These are phyloP conservation scores for Pogonomyrmex californicus DNA, from an alignment of 1,140 invertebrate genomes.

Conservation along the genomic window DNA sequence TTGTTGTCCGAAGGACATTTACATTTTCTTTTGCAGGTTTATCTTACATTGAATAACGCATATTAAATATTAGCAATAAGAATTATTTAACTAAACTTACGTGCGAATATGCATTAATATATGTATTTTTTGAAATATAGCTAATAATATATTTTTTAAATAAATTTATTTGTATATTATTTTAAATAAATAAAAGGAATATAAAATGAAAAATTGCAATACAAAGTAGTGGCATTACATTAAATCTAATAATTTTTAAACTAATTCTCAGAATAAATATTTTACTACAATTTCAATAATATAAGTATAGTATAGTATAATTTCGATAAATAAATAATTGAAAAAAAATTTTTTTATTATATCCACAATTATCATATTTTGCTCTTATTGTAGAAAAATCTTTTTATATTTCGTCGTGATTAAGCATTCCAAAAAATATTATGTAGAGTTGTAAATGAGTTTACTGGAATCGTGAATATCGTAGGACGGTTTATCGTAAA, in stretches of 20 bases:
- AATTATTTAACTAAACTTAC: background rate
- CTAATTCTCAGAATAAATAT: slow-evolving; percentile 3
- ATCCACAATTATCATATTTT: background rate
- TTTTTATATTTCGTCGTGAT: background rate
- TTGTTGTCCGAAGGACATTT: slow-evolving; percentile 61
- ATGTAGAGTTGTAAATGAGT: slow-evolving; percentile 24
- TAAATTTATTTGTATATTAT: background rate
- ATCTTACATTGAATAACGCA: slow-evolving; percentile 33
- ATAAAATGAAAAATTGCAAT: background rate
- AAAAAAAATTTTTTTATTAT: background rate
- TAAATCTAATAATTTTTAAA: slow-evolving; percentile 8
- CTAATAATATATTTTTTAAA: background rate
- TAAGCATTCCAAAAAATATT: background rate
- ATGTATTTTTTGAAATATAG: background rate
- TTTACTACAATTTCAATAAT: background rate
- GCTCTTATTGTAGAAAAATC: background rate
- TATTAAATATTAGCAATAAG: background rate
- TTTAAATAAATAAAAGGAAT: background rate
- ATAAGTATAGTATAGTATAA: background rate
- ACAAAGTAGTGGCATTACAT: background rate
- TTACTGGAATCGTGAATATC: slow-evolving; percentile 23
- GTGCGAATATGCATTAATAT: background rate
- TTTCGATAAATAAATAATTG: background rate
- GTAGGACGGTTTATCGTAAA: slow-evolving; percentile 63
- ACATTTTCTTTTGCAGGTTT: slow-evolving; percentile 15